Base-by-base conservation (phyloP, 2,797 vertebrate genomes). In the Sardinella longiceps region DNA sequence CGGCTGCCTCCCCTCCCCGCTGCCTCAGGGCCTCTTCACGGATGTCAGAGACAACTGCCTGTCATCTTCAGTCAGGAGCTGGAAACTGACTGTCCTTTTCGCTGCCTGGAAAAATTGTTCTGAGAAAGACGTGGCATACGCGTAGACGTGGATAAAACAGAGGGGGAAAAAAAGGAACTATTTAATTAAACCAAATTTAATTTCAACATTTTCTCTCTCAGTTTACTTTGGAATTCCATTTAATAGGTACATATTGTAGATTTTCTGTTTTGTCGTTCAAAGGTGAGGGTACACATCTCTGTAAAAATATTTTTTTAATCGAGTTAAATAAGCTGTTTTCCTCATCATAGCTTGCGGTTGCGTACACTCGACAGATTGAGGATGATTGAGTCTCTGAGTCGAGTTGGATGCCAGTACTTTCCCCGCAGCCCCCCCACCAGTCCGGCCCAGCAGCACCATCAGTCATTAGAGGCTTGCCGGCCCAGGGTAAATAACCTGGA, bases 11-110 rank as follows among this genome's bases (percentile, higher is more conserved):
- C 28, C 85, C 84, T 82, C 45, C 28, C 82, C 85, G 82, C 84
- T 39, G 58, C 87, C 86, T 56, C 77, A 51, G 60, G 82, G 83
- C 37, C 85, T 89, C 88, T 50, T 0, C 66, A 82, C 81, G 85
- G 86, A 74, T 83, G 74, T 85, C 63, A 77, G 83, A 88, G 60
- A 85, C 45, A 85, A 89, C 89, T 86, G 66, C 46, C 25, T 87
- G 80, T 90, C 87, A 88, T 86, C 82, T 85, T 50, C 82, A 81
- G 86, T 89, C 87, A 82, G 84, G 86, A 88, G 82, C 39, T 90
- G 82, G 84, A 84, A 81, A 83, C 50, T 82, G 83, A 80, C 84
- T 83, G 56, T 46, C 37, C 82, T 82, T 91, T 86, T 91, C 30
- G 58, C 81, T 63, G 86, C 83, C 48, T 84, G 82, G 84, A 87